A percentile compares a stretch with the other conserved stretches of the same genome.
Evolutionary conservation across 2,113 vertebrate genomes (phyloP).

Genomic region (Hemichromis elongatus): DNA sequence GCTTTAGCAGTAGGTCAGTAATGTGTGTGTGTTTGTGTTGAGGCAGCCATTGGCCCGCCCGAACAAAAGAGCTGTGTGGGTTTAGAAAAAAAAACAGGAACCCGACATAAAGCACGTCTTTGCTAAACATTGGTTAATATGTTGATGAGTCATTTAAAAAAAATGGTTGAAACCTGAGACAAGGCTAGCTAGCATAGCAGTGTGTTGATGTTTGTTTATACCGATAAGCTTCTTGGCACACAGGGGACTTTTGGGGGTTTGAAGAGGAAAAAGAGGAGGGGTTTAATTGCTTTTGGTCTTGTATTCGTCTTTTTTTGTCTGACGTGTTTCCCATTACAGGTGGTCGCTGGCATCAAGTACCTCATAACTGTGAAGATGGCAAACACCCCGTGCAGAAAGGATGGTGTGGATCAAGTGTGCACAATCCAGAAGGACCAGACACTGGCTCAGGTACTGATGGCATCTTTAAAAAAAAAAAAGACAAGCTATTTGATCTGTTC

Average conservation of each 20-base stretch:
- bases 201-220: background rate
- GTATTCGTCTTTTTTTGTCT: background rate
- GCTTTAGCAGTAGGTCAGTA: fast-evolving
- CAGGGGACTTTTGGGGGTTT: fast-evolving
- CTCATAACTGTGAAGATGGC: slow-evolving; percentile 53
- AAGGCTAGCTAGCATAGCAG: fast-evolving
- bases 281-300: fast-evolving
- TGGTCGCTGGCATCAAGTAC: slow-evolving; percentile 63
- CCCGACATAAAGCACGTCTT: fast-evolving
- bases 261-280: fast-evolving
- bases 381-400: slow-evolving; percentile 60
- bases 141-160: fast-evolving
- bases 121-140: background rate
- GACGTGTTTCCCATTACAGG: slow-evolving; percentile 37
- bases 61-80: background rate
- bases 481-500: background rate
- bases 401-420: background rate
- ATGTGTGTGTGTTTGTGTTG: fast-evolving
- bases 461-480: background rate
- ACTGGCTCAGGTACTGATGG: slow-evolving; percentile 9
- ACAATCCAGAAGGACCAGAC: fast-evolving
- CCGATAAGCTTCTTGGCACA: fast-evolving
- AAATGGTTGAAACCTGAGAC: fast-evolving
- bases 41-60: background rate
- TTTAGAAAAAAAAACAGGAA: background rate